Conservation (phyloP, 2,113 vertebrate species). For the Scomber colias region DNA sequence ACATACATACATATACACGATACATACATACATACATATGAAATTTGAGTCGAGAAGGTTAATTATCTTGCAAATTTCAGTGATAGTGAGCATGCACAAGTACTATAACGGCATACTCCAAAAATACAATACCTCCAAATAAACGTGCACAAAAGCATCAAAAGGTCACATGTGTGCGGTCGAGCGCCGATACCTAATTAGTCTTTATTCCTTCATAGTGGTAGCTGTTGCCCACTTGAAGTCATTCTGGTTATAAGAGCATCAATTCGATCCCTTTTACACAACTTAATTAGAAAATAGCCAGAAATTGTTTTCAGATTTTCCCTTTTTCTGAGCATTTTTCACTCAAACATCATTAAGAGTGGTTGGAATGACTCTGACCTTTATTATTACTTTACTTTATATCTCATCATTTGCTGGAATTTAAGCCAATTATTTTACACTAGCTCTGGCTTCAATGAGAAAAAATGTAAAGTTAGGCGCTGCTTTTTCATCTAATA, state of each 20-base stretch:
- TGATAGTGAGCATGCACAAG: not conserved
- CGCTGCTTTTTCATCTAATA: not conserved
- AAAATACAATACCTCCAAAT: not conserved
- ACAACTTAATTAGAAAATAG: too few relatives aligned
- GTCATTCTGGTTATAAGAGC: too few relatives aligned
- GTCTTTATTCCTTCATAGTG: not conserved
- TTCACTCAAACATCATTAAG: too few relatives aligned
- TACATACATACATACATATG: constrained; percentile 23
- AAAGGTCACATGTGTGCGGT: not conserved
- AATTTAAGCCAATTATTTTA: constrained; percentile 6
- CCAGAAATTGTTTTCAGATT: too few relatives aligned
- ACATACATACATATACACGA: constrained; percentile 2
- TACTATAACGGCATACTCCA: not conserved
- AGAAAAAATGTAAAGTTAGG: not conserved
- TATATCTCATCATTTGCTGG: too few relatives aligned
- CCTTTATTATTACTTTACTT: too few relatives aligned
- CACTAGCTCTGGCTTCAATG: not conserved
- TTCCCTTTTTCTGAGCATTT: too few relatives aligned
- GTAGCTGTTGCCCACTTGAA: too few relatives aligned
- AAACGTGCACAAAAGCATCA: not conserved
- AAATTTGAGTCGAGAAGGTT: not conserved
- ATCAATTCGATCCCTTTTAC: too few relatives aligned
- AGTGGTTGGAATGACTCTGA: too few relatives aligned
- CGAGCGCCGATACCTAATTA: too few relatives aligned
- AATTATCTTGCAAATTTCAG: not conserved